Conservation (phyloP, 2,113 vertebrate species). For the Colistium nudipinnis region DNA sequence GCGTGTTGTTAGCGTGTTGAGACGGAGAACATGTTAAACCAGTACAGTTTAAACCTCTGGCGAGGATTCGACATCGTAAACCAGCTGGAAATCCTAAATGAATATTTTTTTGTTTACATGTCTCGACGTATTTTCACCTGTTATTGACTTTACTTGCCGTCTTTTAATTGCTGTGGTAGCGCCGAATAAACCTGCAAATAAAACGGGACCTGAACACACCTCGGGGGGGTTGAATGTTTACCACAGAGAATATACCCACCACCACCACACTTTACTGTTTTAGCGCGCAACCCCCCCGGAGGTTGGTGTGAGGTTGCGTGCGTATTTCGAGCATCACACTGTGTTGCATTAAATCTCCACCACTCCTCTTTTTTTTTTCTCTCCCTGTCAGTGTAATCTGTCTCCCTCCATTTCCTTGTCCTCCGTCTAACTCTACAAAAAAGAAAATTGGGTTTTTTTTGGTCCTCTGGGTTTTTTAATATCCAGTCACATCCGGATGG, state of each 20-base stretch:
- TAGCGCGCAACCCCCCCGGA: background rate
- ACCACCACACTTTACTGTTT: constrained; percentile 24
- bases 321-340: constrained; percentile 33
- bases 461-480: constrained; percentile 35
- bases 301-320: constrained; percentile 19
- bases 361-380: constrained; percentile 14
- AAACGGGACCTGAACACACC: constrained; percentile 10
- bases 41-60: too few species aligned
- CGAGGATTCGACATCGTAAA: too few species aligned
- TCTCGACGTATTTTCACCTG: too few species aligned
- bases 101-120: too few species aligned
- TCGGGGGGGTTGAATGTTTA: background rate
- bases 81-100: too few species aligned
- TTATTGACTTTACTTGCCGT: too few species aligned
- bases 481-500: constrained; percentile 29
- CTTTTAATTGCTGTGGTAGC: constrained; percentile 2
- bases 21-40: background rate
- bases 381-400: constrained; percentile 39
- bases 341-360: constrained; percentile 43
- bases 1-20: background rate
- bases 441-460: constrained; percentile 43
- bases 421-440: constrained; percentile 38
- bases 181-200: constrained; percentile 9
- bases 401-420: constrained; percentile 43
- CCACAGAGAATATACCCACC: constrained; percentile 11